Conservation (phyloP, 53 echinoderm and acorn worm genomes). For the Stichopus horrens region DNA sequence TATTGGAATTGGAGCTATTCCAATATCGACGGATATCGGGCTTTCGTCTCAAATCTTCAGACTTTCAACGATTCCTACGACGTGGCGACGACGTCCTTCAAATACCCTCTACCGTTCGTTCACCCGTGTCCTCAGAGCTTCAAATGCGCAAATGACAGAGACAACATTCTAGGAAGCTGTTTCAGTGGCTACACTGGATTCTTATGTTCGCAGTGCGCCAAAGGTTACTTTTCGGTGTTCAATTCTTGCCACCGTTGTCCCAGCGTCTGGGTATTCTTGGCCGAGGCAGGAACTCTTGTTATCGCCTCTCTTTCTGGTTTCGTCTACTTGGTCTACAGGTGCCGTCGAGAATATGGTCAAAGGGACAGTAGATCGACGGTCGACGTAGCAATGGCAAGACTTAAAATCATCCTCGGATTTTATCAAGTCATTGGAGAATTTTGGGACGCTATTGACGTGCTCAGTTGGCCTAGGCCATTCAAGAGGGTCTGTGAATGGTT, state of each 20-base stretch:
- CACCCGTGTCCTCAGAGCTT: neutral
- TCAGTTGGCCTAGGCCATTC: neutral
- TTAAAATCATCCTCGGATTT: slow-evolving; percentile 28
- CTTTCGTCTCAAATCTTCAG: slow-evolving; percentile 9
- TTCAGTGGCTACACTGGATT: slow-evolving; percentile 7
- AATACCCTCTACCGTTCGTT: neutral
- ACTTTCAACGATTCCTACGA: slow-evolving; percentile 12
- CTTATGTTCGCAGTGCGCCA: slow-evolving; percentile 2
- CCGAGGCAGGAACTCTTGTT: neutral
- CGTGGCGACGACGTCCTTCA: neutral
- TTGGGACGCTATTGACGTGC: slow-evolving; percentile 4
- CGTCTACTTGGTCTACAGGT: neutral
- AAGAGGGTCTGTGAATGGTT: neutral
- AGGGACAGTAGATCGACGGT: neutral
- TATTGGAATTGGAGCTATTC: slow-evolving; percentile 37
- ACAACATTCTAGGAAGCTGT: slow-evolving; percentile 14
- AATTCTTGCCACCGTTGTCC: slow-evolving; percentile 24
- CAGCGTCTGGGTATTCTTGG: neutral
- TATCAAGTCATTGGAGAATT: slow-evolving; percentile 42
- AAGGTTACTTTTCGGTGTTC: neutral
- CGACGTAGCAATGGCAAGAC: slow-evolving; percentile 27
- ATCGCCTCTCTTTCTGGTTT: neutral
- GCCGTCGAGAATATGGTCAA: neutral
- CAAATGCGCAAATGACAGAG: slow-evolving; percentile 9
- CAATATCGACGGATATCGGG: neutral